Evolutionary conservation across 2,113 vertebrate genomes (phyloP), one percentile per base, ranked within the genome.

Genomic region (Hymenochirus boettgeri): DNA sequence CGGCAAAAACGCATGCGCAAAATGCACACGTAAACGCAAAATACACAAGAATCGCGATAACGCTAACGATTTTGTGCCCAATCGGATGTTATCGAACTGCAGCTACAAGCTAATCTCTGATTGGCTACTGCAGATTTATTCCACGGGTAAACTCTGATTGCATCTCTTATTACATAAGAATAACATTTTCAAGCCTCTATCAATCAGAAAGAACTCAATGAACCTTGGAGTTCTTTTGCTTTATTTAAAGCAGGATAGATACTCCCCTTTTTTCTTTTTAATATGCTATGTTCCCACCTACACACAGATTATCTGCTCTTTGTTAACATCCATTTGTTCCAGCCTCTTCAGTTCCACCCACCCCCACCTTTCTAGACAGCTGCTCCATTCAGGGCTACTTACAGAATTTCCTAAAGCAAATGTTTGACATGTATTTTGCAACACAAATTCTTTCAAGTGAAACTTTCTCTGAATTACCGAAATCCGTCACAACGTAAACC

Each of bases 221-320:
- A 42, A 42, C 13, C 13, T 15, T 42, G 15, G 15, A n/a, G 13
- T 18, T 42, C 39, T 42, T 42, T 42, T 5, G 13, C 39, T 42
- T n/a, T 42, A n/a, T 42, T 42, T 42, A 42, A 3, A 42, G 13
- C 6, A 42, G 11, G 13, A 5, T n/a, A 18, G 13, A 2, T 5
- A 6, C 39, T 15, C 39, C 39, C 39, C 17, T 17, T 15, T 13
- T 13, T 5, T 18, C 39, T n/a, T 15, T 42, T 42, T 42, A 42
- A 17, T 47, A 45, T 47, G 26, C 27, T 9, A 23, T 12, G 57
- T 19, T 60, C 39, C 57, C 42, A 47, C 24, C 42, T 60, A 47
- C 57, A 48, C 57, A 47, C 57, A 31, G 9, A 60, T 60, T 47
- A 60, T 35, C 55, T 57, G 11, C 46, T 47, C 57, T 60, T 47